Percentiles rank a stretch among this genome's conserved stretches.
Conservation (phyloP, 2,797 vertebrate species). For the Scolopax bukidnonensis region DNA sequence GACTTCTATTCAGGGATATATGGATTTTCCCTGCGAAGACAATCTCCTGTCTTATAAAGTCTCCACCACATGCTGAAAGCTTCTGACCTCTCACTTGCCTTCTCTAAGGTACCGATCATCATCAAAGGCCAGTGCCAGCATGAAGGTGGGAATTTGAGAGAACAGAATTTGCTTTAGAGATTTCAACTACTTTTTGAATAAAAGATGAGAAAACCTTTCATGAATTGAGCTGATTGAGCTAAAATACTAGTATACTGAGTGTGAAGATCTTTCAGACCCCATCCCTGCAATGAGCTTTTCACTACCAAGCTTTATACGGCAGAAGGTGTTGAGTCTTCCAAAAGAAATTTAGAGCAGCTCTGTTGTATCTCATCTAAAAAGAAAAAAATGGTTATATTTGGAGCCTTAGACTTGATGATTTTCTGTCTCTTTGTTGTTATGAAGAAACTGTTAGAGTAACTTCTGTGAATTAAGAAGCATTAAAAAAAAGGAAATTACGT, state of each 20-base stretch:
- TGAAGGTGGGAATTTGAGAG: constrained; percentile 58
- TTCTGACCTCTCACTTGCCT: constrained; percentile 61
- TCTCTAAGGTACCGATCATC: constrained; percentile 59
- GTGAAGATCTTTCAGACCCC: constrained; percentile 21
- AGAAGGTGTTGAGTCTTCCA: neutral
- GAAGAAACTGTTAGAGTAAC: neutral
- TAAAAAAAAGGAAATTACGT: too few relatives aligned
- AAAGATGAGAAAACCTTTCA: constrained; percentile 59
- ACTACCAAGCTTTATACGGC: neutral
- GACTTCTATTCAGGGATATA: constrained; percentile 42
- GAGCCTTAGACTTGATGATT: neutral
- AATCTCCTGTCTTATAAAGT: constrained; percentile 35
- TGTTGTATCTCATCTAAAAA: neutral
- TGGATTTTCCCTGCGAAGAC: constrained; percentile 46
- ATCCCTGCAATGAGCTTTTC: constrained; percentile 24
- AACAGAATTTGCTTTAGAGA: constrained; percentile 39
- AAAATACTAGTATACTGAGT: constrained; percentile 35
- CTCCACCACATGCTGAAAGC: constrained; percentile 53
- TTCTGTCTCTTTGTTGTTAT: neutral
- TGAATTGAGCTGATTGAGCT: constrained; percentile 62
- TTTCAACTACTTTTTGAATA: constrained; percentile 66
- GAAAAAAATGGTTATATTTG: neutral
- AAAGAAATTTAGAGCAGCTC: neutral
- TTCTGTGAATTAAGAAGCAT: neutral
- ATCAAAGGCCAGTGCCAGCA: constrained; percentile 62